Evolutionary conservation across 2,888 invertebrate genomes (phyloP), one percentile per base, ranked within the genome.

Genomic region (Silvanus unidentatus): DNA sequence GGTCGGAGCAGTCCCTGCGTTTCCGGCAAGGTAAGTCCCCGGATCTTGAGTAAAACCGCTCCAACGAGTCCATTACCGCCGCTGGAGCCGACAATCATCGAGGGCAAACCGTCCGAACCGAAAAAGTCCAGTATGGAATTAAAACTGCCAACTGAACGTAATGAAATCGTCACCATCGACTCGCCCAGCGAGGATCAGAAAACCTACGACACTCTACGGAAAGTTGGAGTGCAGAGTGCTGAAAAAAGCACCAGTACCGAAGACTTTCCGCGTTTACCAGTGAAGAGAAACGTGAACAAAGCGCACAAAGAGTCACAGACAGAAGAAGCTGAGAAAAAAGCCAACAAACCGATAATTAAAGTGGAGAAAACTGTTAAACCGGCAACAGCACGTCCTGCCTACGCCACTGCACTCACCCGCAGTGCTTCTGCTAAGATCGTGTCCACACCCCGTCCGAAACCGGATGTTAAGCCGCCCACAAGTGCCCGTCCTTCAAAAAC

Each of bases 11-110:
- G 80, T 22, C 80, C 80, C 0, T 77, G 75, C 22, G 73, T 78
- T 1, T 54, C 78, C 16, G 80, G 80, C 4, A 80, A 80, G 71
- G 75, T 78, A 49, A 80, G 80, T 54, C 80, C 80, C 28, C 73
- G 79, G 53, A 72, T 78, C 40, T 78, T 82, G 1, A 15, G 37
- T 16, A 49, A 27, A 22, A 69, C 70, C 3, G 65, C 66, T 29
- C 69, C 70, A 11, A 70, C 72, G 15, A 75, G 75, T 59, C 75
- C 75, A 6, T 54, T 72, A 38, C 75, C 73, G 4, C 43, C 71
- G 2, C 55, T 70, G 1, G 73, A 73, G n/a, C 69, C 67, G 49
- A 58, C 69, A 16, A 71, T 70, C 37, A 52, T 67, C 3, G 73
- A 73, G 50, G 69, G 63, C 45, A 63, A 63, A 53, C 44, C 51